Base-by-base conservation (phyloP, 2,113 vertebrate species). In the Jacana jacana region DNA sequence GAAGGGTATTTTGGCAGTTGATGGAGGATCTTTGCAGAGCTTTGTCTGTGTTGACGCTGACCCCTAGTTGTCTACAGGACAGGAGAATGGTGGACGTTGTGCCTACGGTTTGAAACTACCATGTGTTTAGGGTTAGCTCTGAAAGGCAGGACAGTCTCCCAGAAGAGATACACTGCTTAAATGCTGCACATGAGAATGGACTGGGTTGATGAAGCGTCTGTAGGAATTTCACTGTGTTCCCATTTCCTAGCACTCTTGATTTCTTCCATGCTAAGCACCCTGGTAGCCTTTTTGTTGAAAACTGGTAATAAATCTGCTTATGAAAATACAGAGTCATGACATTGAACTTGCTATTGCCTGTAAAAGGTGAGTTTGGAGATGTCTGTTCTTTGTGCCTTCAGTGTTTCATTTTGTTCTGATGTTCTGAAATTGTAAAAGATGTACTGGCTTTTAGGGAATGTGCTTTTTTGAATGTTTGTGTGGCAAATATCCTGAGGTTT, bases 41-140 rank as follows among this genome's bases (percentile, higher is more conserved):
- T 97, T 95, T 90, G 60, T 92, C 69, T 86, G n/a, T 52, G 84
- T 88, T 95, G 77, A n/a, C 72, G 33, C 33, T 88, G 90, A 60
- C 68, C 94, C 58, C 51, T 96, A 46, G 58, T 55, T 96, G 81
- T 81, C 84, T 84, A 0, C 20, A 75, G 85, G 84, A 91, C 52
- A 89, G 71, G 89, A 91, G 85, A 86, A 52, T 55, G 61, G 93
- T 75, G 72, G 75, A 81, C 49, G 19, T 63, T 35, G 65, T 63
- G 90, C 89, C 93, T 76, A 3, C 2, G 3, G 91, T 94, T 96
- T 93, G 69, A 75, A 94, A 89, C 55, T 20, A 73, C 75, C 44
- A 14, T 49, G 46, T 68, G 25, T 72, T 77, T 27, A 52, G 80
- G 40, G 49, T 82, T 81, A 54, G 9, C 70, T 95, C 91, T 89